Conservation (phyloP, 1,140 invertebrate genomes). For the Dufourea novaeangliae region DNA sequence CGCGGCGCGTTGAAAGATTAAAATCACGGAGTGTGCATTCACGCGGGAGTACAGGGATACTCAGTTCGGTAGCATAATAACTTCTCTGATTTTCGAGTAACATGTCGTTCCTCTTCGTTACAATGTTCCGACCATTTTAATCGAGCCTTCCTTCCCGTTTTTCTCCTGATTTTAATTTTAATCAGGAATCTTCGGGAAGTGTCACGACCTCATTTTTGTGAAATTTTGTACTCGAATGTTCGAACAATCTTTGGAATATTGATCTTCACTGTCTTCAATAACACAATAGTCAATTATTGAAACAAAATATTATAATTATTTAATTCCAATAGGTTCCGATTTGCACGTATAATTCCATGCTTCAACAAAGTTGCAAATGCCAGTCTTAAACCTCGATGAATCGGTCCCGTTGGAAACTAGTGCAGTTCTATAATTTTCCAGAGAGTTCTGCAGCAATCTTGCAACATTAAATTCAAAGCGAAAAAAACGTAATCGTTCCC, state of each 20-base stretch:
- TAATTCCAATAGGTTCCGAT: neutral
- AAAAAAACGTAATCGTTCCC: conserved; percentile 8
- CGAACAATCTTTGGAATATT: too few relatives aligned
- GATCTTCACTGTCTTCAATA: too few relatives aligned
- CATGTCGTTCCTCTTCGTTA: neutral
- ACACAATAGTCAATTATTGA: too few relatives aligned
- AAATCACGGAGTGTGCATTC: neutral
- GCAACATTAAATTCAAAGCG: neutral
- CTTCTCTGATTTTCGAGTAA: neutral
- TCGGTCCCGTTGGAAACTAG: neutral
- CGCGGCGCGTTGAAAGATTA: neutral
- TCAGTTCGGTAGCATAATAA: too few relatives aligned
- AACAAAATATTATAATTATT: too few relatives aligned
- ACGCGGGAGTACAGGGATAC: neutral
- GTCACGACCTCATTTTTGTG: too few relatives aligned
- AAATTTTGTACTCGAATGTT: too few relatives aligned
- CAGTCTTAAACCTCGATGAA: neutral
- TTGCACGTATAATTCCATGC: too few relatives aligned
- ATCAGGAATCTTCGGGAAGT: too few relatives aligned
- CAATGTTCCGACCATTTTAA: neutral
- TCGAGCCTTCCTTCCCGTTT: too few relatives aligned
- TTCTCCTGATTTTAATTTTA: neutral
- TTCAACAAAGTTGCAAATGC: neutral
- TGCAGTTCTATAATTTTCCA: neutral
- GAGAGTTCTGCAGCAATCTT: neutral